Evolutionary conservation across 2,797 vertebrate genomes (phyloP), one percentile per base, ranked within the genome.

Genomic region (Paramormyrops hopkinsi): DNA sequence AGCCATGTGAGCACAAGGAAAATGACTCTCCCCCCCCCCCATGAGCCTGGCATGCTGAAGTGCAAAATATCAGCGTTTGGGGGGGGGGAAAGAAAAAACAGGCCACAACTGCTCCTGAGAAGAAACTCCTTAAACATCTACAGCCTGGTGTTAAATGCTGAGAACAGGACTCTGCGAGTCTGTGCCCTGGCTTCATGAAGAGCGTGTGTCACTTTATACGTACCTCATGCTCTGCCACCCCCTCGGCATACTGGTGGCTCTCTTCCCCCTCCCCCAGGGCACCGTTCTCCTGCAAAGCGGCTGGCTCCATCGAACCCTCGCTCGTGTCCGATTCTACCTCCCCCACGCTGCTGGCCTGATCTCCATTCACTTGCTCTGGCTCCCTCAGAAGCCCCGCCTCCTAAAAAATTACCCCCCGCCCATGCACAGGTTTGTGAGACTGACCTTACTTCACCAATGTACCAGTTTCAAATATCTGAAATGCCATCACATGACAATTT

Each of bases 331-430:
- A 50, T 41, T 89, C 56, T 33, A 84, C 87, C 53, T 51, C 65
- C 51, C 7, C 84, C 41, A 84, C 19, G n/a, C 86, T 65, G 50
- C 82, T 88, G 48, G 9, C 88, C 46, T 90, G 17, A 82, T 91
- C 90, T 69, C 89, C 76, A n/a, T 91, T 92, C n/a, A 89, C 86
- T 54, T 91, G 86, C 46, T 83, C 73, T 41, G 87, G 87, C 84
- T 91, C 87, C 51, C 5, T 59, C 59, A 37, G 41, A 22, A 86
- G 54, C 88, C 53, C 69, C 44, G 56, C 65, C 53, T 91, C 87
- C 50, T 90, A 56, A 56, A 41, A 89, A 29, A 89, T 53, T 5
- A 86, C n/a, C 22, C 9, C 69, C 69, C 88, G 44, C 33, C 12
- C 4, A 65, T n/a, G 17, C 46, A 89, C 50, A 41, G 59, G 22